Conservation (phyloP, 1,140 invertebrate genomes). For the Oreohelix idahoensis region DNA sequence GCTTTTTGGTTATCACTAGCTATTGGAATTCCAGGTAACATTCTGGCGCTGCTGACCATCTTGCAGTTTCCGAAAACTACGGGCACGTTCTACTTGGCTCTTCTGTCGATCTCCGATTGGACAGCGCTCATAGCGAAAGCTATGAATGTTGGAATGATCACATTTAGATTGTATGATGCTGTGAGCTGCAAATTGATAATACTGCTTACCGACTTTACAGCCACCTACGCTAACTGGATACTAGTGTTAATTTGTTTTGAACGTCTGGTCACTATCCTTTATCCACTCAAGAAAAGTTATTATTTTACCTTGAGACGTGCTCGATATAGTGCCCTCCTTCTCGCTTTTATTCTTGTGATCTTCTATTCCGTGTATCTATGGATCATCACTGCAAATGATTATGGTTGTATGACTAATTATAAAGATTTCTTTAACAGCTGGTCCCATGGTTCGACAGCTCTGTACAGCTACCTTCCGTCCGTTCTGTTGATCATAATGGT, state of each 20-base stretch:
- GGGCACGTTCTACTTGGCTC: conserved; percentile 49
- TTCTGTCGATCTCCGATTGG: conserved; percentile 48
- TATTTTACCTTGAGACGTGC: conserved; percentile 31
- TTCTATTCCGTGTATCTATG: not conserved
- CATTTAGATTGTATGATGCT: not conserved
- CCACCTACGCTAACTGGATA: conserved; percentile 56
- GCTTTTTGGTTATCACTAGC: conserved; percentile 47
- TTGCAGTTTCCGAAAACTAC: conserved; percentile 48
- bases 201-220: conserved; percentile 42
- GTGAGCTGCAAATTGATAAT: conserved; percentile 34
- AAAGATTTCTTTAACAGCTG: not conserved
- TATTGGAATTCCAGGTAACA: conserved; percentile 52
- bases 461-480: conserved; percentile 12
- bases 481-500: not conserved
- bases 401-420: not conserved
- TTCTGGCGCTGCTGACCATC: conserved; percentile 49
- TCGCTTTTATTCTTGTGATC: not conserved
- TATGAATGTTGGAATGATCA: conserved; percentile 42
- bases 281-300: conserved; percentile 47
- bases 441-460: not conserved
- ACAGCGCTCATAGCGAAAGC: conserved; percentile 45
- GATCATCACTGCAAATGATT: not conserved
- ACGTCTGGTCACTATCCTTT: conserved; percentile 54
- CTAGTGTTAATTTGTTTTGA: conserved; percentile 56
- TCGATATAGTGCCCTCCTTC: conserved; percentile 20